Conservation (phyloP, 2,888 invertebrate species). For the Diarsia rubi region DNA sequence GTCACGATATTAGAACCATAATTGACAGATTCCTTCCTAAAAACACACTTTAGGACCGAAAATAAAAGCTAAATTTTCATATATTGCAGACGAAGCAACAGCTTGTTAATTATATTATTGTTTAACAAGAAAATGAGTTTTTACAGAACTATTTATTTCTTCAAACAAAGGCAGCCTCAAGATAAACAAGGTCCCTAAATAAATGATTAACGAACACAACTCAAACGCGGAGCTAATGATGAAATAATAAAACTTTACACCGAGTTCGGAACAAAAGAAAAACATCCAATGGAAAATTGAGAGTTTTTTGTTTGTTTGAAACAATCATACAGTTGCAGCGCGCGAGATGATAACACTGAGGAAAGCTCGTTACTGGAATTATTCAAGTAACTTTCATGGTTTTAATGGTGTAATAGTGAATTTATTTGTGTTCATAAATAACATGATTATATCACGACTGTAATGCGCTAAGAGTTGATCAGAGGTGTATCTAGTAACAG, state of each 20-base stretch:
- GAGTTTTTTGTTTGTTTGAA: conserved; percentile 59
- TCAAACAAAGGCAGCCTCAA: conserved; percentile 15
- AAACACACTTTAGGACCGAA: background rate
- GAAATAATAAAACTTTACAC: conserved; percentile 61
- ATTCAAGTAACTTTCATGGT: background rate
- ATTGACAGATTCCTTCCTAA: background rate
- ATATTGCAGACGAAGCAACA: background rate
- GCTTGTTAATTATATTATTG: background rate
- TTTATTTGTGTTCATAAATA: background rate
- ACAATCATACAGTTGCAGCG: conserved; percentile 47
- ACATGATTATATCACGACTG: background rate
- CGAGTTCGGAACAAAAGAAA: conserved; percentile 54
- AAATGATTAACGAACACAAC: conserved; percentile 52
- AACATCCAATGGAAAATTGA: conserved; percentile 44
- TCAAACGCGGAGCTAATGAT: conserved; percentile 59
- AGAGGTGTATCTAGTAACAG: background rate
- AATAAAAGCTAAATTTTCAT: background rate
- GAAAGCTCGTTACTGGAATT: conserved; percentile 30
- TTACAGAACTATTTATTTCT: background rate
- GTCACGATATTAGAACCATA: too few relatives aligned
- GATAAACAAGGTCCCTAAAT: conserved; percentile 23
- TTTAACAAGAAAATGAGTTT: background rate
- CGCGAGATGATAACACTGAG: conserved; percentile 9
- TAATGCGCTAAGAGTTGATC: background rate
- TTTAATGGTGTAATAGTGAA: background rate